These are phyloP conservation scores for Scartelaos histophorus DNA, from an alignment of 2,113 vertebrate species.

Conservation along the genomic window DNA sequence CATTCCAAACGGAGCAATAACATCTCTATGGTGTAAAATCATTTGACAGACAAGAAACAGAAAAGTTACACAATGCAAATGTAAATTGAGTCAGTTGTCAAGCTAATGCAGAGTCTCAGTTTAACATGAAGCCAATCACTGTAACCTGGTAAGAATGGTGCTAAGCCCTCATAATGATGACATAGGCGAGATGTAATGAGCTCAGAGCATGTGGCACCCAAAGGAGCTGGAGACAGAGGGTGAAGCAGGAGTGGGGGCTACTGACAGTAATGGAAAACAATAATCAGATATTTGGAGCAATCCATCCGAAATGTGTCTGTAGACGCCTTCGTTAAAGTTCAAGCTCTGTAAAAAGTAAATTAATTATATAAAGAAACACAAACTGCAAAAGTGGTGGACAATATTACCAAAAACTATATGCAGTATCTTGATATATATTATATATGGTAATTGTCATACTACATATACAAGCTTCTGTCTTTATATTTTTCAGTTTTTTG, in stretches of 20 bases:
- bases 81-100: background rate
- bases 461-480: no score
- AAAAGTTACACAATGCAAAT: no score
- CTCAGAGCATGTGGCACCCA: conserved; percentile 3
- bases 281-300: background rate
- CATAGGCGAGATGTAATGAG: conserved; percentile 34
- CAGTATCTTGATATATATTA: no score
- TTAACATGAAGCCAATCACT: background rate
- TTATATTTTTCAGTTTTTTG: no score
- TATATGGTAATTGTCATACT: no score
- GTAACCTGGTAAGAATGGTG: background rate
- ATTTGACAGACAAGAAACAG: no score
- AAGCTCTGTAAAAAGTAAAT: background rate
- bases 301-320: background rate
- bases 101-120: background rate
- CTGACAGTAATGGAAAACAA: background rate
- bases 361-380: background rate
- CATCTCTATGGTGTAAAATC: no score
- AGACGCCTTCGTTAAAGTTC: background rate
- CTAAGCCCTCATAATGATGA: background rate
- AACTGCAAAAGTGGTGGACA: no score
- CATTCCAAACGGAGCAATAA: no score
- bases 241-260: background rate
- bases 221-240: background rate
- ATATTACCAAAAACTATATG: no score